Evolutionary conservation across 2,797 vertebrate species (phyloP).

Genomic region (Saxicola maurus): DNA sequence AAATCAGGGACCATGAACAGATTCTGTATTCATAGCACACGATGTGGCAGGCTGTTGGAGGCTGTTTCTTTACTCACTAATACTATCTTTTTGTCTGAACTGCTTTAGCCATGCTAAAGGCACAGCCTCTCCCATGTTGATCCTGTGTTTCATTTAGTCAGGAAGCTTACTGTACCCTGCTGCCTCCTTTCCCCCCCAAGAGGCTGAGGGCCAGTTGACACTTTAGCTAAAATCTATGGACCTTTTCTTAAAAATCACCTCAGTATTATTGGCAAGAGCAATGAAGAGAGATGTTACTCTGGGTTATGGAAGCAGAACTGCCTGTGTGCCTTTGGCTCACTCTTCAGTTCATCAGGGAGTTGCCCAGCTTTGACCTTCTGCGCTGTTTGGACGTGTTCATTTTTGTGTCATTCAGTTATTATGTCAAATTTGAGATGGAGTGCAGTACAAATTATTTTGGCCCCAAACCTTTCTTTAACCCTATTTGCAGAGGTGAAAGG

Average conservation of each 20-base stretch:
- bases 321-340: background rate
- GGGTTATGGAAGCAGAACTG: background rate
- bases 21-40: background rate
- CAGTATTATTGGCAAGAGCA: background rate
- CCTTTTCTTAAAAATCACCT: background rate
- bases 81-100: background rate
- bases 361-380: background rate
- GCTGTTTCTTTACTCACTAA: background rate
- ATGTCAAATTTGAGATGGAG: constrained; percentile 2
- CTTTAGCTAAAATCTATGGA: background rate
- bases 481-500: constrained; percentile 17
- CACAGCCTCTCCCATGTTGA: background rate
- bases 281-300: background rate
- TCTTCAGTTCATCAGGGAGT: background rate
- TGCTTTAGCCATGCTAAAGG: background rate
- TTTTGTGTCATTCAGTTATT: constrained; percentile 21
- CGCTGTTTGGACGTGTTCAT: background rate
- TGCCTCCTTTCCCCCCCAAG: background rate
- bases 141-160: background rate
- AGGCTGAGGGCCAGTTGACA: background rate
- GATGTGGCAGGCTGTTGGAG: background rate
- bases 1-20: background rate
- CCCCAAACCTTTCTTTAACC: constrained; percentile 24
- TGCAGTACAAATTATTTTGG: constrained; percentile 5
- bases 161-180: background rate